phyloP scores from a whole-genome alignment of 2,113 vertebrate genomes.

The Protobothrops mucrosquamatus region DNA sequence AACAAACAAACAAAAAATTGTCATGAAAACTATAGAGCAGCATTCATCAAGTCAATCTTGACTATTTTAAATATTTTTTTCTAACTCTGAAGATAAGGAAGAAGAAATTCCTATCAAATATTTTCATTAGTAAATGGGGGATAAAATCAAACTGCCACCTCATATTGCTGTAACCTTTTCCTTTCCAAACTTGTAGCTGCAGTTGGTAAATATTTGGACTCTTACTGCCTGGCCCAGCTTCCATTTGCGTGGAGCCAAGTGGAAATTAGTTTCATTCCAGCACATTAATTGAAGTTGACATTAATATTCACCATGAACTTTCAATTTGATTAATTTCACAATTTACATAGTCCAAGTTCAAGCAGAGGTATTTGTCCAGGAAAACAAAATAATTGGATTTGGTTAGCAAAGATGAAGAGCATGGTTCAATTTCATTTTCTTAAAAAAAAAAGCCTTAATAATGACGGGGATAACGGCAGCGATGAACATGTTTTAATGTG shows the following conservation, averaged over 20 bases:
- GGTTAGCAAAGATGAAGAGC: not conserved
- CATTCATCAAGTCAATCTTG: not conserved
- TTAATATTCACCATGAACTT: constrained; percentile 29
- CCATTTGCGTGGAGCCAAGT: constrained; percentile 43
- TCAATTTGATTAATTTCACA: constrained; percentile 29
- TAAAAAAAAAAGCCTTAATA: not conserved
- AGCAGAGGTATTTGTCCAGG: constrained; percentile 19
- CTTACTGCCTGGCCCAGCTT: constrained; percentile 22
- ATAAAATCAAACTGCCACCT: constrained; percentile 14
- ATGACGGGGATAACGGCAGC: not conserved
- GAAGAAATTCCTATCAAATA: not conserved
- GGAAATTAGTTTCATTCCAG: constrained; percentile 24
- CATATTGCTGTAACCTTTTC: constrained; percentile 28
- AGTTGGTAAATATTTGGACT: constrained; percentile 19
- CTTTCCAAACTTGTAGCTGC: constrained; percentile 38
- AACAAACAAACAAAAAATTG: not conserved
- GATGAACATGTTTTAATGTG: not conserved
- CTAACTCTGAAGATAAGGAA: not conserved
- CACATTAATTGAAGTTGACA: constrained; percentile 35
- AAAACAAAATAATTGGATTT: constrained; percentile 31
- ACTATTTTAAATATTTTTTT: not conserved
- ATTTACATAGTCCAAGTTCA: constrained; percentile 9
- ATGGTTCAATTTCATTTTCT: not conserved
- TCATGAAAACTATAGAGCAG: not conserved
- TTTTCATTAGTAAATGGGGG: not conserved